Percentiles rank a stretch among this genome's conserved stretches.
Conservation (phyloP, 2,113 vertebrate genomes). For the Rhynchomys soricoides region DNA sequence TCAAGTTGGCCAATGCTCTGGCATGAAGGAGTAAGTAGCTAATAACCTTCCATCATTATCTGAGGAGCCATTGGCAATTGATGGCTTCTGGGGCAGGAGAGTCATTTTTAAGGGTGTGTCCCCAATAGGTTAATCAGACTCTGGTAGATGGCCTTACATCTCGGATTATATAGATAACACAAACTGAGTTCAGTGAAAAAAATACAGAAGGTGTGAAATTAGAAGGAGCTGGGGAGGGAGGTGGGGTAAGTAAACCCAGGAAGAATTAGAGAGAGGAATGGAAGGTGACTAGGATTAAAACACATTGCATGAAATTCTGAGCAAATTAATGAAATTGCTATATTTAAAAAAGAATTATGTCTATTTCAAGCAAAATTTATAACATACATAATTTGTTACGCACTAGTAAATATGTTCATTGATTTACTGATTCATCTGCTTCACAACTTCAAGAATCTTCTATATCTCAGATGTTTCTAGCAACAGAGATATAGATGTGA, state of each 20-base stretch:
- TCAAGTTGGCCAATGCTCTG: no score
- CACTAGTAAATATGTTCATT: neutral
- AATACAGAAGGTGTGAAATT: no score
- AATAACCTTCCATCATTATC: neutral
- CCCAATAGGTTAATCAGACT: neutral
- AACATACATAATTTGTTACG: neutral
- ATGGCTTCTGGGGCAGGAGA: neutral
- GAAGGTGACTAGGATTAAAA: neutral
- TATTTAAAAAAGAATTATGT: neutral
- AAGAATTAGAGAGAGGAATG: neutral
- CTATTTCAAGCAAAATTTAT: neutral
- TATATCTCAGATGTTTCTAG: neutral
- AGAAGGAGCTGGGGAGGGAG: accelerated
- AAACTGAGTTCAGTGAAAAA: neutral
- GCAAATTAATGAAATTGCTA: neutral
- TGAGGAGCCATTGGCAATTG: neutral
- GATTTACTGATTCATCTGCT: neutral
- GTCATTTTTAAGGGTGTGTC: neutral
- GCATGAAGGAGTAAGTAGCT: no score
- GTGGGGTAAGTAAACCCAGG: no score
- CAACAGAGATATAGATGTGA: neutral
- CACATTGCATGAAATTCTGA: neutral
- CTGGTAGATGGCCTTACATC: no score
- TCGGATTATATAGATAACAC: neutral
- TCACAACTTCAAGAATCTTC: neutral